Evolutionary conservation across 2,113 vertebrate species (phyloP), one percentile per base, ranked within the genome.

Genomic region (Baryphthengus martii): DNA sequence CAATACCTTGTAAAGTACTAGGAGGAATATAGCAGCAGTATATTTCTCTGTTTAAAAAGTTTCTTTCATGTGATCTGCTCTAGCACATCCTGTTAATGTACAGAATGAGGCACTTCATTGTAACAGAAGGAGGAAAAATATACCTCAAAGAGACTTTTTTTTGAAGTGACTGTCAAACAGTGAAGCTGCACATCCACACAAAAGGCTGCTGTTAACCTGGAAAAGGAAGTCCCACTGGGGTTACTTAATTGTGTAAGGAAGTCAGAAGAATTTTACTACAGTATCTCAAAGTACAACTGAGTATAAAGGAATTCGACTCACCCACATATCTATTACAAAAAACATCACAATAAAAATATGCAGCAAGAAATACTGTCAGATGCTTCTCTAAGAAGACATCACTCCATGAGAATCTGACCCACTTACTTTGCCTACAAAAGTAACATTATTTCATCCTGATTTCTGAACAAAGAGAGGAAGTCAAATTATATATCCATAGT

Each of bases 121-220:
- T 77, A 91, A 85, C 20, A 42, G 68, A 39, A 81, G 91, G 71
- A 96, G n/a, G 73, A 68, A 93, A 92, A 91, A 92, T 50, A 61
- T 29, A 49, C 28, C 40, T 86, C 62, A 87, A 95, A 93, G 65
- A 93, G 39, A 68, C 24, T 90, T 55, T n/a, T n/a, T 59, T 95
- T 68, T 96, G 47, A 96, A 94, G 73, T 67, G 49, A 45, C 63
- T 95, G 72, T 92, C 75, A 90, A 89, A 78, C 7, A 77, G 29
- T 40, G 65, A 94, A 81, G 44, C n/a, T 92, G 35, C 50, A 58
- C 1, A 1, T 94, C 95, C 59, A 40, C 47, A 67, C 37, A 86
- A 75, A 76, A 88, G 44, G 7, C 47, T 73, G 47, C 59, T 61
- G n/a, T 74, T 96, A 96, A 93, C 92, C 85, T 94, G 93, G 71